These are phyloP conservation scores for Mus minutoides DNA, from an alignment of 2,797 vertebrate genomes.

Conservation along the genomic window DNA sequence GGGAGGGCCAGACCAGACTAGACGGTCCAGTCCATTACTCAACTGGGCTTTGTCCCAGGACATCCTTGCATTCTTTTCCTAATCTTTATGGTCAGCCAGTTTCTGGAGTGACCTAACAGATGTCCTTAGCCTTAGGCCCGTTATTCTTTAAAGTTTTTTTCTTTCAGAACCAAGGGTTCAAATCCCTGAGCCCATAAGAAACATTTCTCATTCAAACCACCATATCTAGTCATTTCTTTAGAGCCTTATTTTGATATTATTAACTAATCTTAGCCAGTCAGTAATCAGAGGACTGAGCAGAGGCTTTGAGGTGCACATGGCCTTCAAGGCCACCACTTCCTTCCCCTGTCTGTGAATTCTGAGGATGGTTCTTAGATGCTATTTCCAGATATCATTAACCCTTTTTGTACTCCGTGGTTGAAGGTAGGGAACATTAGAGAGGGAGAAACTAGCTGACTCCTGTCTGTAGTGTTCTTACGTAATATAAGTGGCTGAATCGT, in stretches of 20 bases:
- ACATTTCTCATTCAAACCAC: not conserved
- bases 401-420: not conserved
- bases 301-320: not conserved
- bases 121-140: too few species aligned
- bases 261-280: not conserved
- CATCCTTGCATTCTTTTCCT: too few species aligned
- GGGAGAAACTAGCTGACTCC: slow-evolving; percentile 14
- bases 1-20: too few species aligned
- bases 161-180: not conserved
- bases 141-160: too few species aligned
- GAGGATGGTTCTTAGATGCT: not conserved
- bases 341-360: not conserved
- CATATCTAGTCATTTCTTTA: not conserved
- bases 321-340: not conserved
- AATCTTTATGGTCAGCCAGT: too few species aligned
- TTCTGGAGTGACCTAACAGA: too few species aligned
- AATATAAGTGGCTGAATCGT: not conserved
- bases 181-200: not conserved
- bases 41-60: too few species aligned
- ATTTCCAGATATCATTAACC: slow-evolving; percentile 9
- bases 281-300: not conserved
- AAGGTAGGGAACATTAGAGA: not conserved
- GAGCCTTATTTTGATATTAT: not conserved
- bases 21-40: too few species aligned
- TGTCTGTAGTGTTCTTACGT: not conserved